A percentile compares a stretch with the other conserved stretches of the same genome.
These are phyloP conservation scores for Rhizomys pruinosus DNA, from an alignment of 2,113 vertebrate species.

Conservation along the genomic window DNA sequence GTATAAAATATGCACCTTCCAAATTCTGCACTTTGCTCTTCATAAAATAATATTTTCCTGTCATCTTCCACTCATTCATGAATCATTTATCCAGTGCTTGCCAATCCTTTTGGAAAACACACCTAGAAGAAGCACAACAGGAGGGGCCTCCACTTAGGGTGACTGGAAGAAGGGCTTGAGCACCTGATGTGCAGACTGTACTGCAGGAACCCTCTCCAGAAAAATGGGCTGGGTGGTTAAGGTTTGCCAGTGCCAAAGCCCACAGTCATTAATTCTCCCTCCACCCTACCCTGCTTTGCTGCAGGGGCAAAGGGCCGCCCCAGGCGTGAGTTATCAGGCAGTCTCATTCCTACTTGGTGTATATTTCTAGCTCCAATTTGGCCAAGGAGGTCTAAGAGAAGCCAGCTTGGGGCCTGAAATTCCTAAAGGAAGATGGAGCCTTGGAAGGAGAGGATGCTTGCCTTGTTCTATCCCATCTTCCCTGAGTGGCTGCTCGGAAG, in stretches of 20 bases:
- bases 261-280: background rate
- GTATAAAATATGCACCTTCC: background rate
- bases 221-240: background rate
- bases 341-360: background rate
- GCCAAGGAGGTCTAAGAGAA: background rate
- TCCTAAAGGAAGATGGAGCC: background rate
- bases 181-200: background rate
- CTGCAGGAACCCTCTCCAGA: background rate
- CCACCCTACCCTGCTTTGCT: background rate
- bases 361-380: background rate
- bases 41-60: background rate
- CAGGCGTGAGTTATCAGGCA: background rate
- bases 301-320: background rate
- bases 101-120: background rate
- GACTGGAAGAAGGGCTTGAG: background rate
- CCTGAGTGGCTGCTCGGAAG: background rate
- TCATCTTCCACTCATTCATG: background rate
- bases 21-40: background rate
- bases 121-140: background rate
- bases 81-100: background rate
- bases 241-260: background rate
- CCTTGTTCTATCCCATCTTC: background rate
- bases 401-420: too few species aligned
- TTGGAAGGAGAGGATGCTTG: background rate
- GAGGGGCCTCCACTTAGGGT: background rate